These are phyloP conservation scores for Desmodus rotundus DNA, from an alignment of 2,113 vertebrate species.

Conservation along the genomic window DNA sequence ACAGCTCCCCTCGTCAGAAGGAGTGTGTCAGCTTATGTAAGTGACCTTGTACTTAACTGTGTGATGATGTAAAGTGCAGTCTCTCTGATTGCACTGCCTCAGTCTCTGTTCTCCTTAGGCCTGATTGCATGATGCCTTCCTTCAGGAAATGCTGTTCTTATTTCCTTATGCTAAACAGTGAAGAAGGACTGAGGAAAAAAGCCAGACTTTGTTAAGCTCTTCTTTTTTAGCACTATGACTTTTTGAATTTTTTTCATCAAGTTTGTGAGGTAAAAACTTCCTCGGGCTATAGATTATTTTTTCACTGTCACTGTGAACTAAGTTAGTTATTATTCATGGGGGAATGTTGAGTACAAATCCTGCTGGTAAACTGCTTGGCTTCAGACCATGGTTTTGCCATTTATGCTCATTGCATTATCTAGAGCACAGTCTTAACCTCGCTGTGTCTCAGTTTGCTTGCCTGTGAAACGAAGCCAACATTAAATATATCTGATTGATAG, in stretches of 20 bases:
- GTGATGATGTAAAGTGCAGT: background rate
- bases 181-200: background rate
- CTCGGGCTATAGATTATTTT: background rate
- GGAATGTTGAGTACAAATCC: background rate
- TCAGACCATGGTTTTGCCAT: background rate
- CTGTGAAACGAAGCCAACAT: background rate
- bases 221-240: background rate
- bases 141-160: background rate
- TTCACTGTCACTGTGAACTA: background rate
- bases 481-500: background rate
- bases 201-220: background rate
- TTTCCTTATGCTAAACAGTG: background rate
- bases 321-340: background rate
- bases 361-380: background rate
- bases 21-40: constrained; percentile 79
- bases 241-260: background rate
- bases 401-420: rapidly evolving
- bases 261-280: background rate
- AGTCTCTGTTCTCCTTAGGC: background rate
- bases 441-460: background rate
- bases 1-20: constrained; percentile 79
- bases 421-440: background rate
- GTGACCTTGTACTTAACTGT: constrained; percentile 33
- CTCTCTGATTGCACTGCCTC: background rate
- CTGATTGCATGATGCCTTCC: rapidly evolving